phyloP scores from a whole-genome alignment of 2,113 vertebrate species.

The human region GRCh38 chr17:71471001-71471500 shows the following conservation, averaged over 20 bases:
- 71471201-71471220: slow-evolving; percentile 43
- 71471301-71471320: neutral
- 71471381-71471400: neutral
- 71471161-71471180: slow-evolving; percentile 25
- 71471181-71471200: slow-evolving; percentile 14
- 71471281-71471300: neutral
- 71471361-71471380: no score
- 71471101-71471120: neutral
- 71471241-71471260: slow-evolving; percentile 41
- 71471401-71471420: neutral
- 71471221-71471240: slow-evolving; percentile 72
- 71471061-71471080: no score
- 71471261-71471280: slow-evolving; percentile 27
- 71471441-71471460: neutral
- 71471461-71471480: neutral
- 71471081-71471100: neutral
- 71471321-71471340: neutral
- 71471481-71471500: neutral
- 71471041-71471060: no score
- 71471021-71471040: no score
- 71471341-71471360: neutral
- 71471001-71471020: no score
- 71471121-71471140: neutral
- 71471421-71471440: neutral
- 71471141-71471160: neutral